Conservation (phyloP, 1,140 invertebrate genomes). For the Zaprionus ornatus region DNA sequence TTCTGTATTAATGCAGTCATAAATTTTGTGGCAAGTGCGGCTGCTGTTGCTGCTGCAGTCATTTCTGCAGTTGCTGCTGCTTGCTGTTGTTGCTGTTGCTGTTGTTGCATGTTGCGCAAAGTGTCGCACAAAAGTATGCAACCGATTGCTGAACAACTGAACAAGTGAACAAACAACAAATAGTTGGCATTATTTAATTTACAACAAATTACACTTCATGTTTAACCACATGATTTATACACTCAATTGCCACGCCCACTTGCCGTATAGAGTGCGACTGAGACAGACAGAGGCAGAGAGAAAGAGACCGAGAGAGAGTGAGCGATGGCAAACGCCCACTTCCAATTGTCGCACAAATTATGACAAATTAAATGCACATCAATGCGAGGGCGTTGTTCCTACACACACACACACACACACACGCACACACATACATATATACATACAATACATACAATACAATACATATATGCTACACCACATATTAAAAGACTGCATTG, state of each 20-base stretch:
- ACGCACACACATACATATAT: neutral
- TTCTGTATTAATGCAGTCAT: slow-evolving; percentile 66
- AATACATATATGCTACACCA: neutral
- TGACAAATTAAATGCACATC: slow-evolving; percentile 70
- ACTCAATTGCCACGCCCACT: slow-evolving; percentile 21
- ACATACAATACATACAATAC: neutral
- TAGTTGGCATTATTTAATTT: slow-evolving; percentile 77
- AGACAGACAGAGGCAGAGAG: neutral
- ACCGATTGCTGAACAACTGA: slow-evolving; percentile 41
- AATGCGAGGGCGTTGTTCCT: slow-evolving; percentile 23
- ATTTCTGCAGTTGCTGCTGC: slow-evolving; percentile 37
- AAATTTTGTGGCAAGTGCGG: slow-evolving; percentile 74
- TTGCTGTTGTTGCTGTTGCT: slow-evolving; percentile 40
- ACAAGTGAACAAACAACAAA: slow-evolving; percentile 55
- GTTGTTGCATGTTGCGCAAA: slow-evolving; percentile 50
- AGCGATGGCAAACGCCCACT: slow-evolving; percentile 15
- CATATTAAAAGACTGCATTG: slow-evolving; percentile 9
- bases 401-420: slow-evolving; percentile 4
- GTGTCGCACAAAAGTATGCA: slow-evolving; percentile 57
- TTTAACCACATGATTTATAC: slow-evolving; percentile 78
- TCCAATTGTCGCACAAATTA: slow-evolving; percentile 67
- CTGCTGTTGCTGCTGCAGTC: slow-evolving; percentile 28
- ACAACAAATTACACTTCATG: slow-evolving; percentile 77
- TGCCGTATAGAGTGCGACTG: neutral
- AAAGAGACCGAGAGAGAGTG: neutral